Conservation (phyloP, 1,140 invertebrate genomes). For the Camponotus floridanus region DNA sequence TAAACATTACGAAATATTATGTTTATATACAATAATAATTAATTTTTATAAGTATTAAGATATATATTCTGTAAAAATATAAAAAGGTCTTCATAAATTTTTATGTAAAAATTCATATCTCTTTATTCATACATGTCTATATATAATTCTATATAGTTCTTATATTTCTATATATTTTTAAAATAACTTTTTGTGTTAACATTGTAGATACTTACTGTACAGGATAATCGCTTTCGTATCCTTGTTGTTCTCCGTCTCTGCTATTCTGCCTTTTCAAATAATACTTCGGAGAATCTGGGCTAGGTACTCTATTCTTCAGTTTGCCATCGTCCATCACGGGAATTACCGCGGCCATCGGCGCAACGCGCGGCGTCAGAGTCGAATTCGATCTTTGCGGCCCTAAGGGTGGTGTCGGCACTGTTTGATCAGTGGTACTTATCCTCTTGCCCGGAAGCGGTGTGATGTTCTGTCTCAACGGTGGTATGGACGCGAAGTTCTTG, state of each 20-base stretch:
- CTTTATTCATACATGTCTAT: no score
- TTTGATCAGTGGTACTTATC: conserved; percentile 46
- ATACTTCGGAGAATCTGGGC: conserved; percentile 83
- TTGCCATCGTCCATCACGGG: conserved; percentile 85
- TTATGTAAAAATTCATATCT: neutral
- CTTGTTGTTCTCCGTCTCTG: conserved; percentile 80
- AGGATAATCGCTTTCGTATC: conserved; percentile 84
- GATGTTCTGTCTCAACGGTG: conserved; percentile 82
- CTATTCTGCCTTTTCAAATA: conserved; percentile 83
- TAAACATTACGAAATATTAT: conserved; percentile 4
- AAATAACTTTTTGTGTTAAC: neutral
- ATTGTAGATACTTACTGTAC: conserved; percentile 81
- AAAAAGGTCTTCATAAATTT: conserved; percentile 1
- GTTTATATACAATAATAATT: neutral
- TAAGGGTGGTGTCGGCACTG: conserved; percentile 70
- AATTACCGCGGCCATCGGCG: conserved; percentile 84
- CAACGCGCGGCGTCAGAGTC: conserved; percentile 82
- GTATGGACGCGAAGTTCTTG: conserved; percentile 82
- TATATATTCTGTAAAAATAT: neutral
- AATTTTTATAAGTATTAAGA: conserved; percentile 10
- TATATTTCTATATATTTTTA: neutral
- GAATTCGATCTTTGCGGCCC: conserved; percentile 84
- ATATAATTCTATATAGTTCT: no score
- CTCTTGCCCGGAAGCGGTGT: conserved; percentile 82
- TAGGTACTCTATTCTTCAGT: conserved; percentile 81